Evolutionary conservation across 2,797 vertebrate species (phyloP), one percentile per base, ranked within the genome.

Genomic region (Glyptemys insculpta): DNA sequence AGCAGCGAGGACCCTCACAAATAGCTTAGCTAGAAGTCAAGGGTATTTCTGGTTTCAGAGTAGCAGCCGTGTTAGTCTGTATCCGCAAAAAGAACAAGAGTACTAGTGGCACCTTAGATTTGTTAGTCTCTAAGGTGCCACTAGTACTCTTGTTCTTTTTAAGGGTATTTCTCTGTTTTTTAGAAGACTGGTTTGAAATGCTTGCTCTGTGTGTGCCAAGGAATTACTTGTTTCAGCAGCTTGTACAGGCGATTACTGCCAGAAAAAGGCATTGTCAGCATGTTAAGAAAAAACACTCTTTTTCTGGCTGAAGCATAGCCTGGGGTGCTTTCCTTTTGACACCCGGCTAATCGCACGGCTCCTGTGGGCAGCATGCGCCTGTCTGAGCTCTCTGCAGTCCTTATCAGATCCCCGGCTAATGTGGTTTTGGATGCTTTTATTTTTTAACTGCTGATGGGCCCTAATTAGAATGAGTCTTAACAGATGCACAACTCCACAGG

Each of bases 401-500:
- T 0, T 4, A 7, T 23, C 3, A 0, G 85, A 49, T 18, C 11
- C 18, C 56, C 0, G 16, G 44, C 27, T 47, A 41, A 56, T 34
- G n/a, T 0, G 0, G 14, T 6, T 56, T 87, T 1, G 14, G 86
- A 68, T 27, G 72, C 78, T 83, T 86, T 34, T 83, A 52, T 8
- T 86, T 90, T 90, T 90, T 81, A 85, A 52, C 62, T 54, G 19
- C 56, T 1, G 0, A 1, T 82, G 79, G 91, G 84, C 41, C 62
- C 84, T 59, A 34, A 41, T 12, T 6, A 37, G 85, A 72, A 47
- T 53, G 27, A 72, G 56, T 87, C 81, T 85, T 44, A 65, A 34
- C n/a, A 14, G 86, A 18, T 2, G 0, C 3, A 37, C 41, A 79
- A 56, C 0, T 1, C 37, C 54, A 34, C 62, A 52, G 56, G 0